Percentiles rank a stretch among this genome's conserved stretches.
phyloP scores from a whole-genome alignment of 2,888 invertebrate species.

The Papilio gigon region DNA sequence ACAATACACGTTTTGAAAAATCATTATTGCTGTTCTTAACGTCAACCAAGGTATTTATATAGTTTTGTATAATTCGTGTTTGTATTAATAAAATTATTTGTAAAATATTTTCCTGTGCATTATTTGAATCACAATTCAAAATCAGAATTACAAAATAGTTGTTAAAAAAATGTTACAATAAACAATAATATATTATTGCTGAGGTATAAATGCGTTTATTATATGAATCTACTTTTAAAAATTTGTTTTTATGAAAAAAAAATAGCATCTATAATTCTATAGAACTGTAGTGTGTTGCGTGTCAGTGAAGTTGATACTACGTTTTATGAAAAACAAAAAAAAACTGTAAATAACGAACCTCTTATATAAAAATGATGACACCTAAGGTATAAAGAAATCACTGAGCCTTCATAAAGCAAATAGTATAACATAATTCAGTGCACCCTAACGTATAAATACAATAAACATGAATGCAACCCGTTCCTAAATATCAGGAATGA shows the following conservation, averaged over 20 bases:
- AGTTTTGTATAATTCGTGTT: constrained; percentile 8
- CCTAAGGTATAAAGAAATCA: constrained; percentile 61
- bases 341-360: constrained; percentile 36
- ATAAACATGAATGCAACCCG: constrained; percentile 81
- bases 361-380: constrained; percentile 44
- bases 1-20: background rate
- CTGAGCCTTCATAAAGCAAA: constrained; percentile 77
- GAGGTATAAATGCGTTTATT: constrained; percentile 25
- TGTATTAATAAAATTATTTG: background rate
- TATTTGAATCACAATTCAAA: no score
- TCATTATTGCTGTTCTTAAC: background rate
- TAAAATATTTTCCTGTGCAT: constrained; percentile 7
- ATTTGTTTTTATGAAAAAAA: constrained; percentile 8
- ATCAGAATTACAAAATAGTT: constrained; percentile 26
- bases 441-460: constrained; percentile 78
- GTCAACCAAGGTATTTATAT: background rate
- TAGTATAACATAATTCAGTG: constrained; percentile 71
- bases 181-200: constrained; percentile 18
- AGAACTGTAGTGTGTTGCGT: constrained; percentile 18
- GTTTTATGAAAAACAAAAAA: constrained; percentile 21
- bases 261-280: constrained; percentile 42
- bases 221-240: background rate
- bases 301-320: constrained; percentile 28
- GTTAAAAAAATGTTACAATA: constrained; percentile 27
- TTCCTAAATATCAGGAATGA: constrained; percentile 83